Evolutionary conservation across 2,888 invertebrate genomes (phyloP).

Genomic region (Sarcophaga carnaria): DNA sequence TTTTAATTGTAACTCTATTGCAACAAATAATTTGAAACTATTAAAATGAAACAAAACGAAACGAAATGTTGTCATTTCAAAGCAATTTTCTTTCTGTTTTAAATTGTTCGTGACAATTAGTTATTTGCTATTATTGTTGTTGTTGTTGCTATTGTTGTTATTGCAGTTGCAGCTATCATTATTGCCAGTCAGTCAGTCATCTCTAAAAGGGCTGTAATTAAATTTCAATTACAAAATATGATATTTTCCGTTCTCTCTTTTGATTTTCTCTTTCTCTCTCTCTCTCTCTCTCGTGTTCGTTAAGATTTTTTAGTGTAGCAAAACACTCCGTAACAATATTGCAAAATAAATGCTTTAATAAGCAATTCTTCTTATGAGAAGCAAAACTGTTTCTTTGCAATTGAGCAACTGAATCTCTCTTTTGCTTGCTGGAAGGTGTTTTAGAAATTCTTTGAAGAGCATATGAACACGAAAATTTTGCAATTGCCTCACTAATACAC

Average conservation of each 20-base stretch:
- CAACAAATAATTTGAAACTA: not conserved
- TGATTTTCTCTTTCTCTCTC: not conserved
- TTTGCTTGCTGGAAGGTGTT: not conserved
- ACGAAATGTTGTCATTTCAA: not conserved
- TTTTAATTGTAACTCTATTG: slow-evolving; percentile 1
- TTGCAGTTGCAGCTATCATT: not conserved
- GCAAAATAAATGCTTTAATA: slow-evolving; percentile 23
- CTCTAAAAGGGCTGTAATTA: slow-evolving; percentile 29
- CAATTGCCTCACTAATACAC: not conserved
- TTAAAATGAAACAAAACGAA: not conserved
- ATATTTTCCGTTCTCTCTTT: not conserved
- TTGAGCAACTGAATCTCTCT: not conserved
- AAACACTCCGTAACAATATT: not conserved
- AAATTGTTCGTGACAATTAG: slow-evolving; percentile 19
- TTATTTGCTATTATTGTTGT: not conserved
- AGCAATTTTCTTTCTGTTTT: not conserved
- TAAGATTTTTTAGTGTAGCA: not conserved
- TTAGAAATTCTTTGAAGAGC: no score
- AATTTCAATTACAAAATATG: slow-evolving; percentile 3
- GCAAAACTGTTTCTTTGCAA: not conserved
- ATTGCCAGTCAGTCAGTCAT: not conserved
- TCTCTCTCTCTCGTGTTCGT: not conserved
- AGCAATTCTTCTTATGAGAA: slow-evolving; percentile 23
- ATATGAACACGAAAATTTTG: not conserved
- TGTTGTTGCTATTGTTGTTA: not conserved